A percentile compares a stretch with the other conserved stretches of the same genome.
Conservation (phyloP, 2,888 invertebrate genomes). For the Helleia helle region DNA sequence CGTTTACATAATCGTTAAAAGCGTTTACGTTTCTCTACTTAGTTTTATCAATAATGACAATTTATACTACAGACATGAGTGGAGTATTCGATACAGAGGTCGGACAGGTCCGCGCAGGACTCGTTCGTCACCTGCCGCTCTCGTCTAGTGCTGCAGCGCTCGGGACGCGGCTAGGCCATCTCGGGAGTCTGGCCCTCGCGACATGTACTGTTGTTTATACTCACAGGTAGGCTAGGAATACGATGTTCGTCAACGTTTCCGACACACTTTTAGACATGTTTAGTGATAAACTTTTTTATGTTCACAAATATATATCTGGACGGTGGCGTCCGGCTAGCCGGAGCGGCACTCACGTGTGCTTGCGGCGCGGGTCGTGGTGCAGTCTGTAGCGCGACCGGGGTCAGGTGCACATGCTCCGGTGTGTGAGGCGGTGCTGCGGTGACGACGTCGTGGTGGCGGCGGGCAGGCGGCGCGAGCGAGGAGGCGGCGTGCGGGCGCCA, state of each 20-base stretch:
- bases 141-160: background rate
- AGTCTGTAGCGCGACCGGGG: slow-evolving; percentile 31
- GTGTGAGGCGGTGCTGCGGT: slow-evolving; percentile 24
- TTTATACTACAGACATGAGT: no score
- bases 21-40: no score
- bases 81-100: no score
- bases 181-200: background rate
- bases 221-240: slow-evolving; percentile 3
- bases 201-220: background rate
- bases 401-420: slow-evolving; percentile 49
- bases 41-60: no score
- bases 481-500: slow-evolving; percentile 23
- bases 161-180: no score
- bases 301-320: no score
- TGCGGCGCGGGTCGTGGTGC: slow-evolving; percentile 25
- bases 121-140: no score
- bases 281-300: no score
- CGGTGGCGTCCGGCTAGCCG: no score
- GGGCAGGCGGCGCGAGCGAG: slow-evolving; percentile 21
- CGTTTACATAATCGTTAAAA: no score
- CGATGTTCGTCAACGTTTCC: slow-evolving; percentile 3
- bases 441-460: slow-evolving; percentile 26
- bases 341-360: slow-evolving; percentile 40
- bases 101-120: no score
- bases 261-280: background rate